phyloP scores from a whole-genome alignment of 2,888 invertebrate genomes.

The Copidosoma aretas region DNA sequence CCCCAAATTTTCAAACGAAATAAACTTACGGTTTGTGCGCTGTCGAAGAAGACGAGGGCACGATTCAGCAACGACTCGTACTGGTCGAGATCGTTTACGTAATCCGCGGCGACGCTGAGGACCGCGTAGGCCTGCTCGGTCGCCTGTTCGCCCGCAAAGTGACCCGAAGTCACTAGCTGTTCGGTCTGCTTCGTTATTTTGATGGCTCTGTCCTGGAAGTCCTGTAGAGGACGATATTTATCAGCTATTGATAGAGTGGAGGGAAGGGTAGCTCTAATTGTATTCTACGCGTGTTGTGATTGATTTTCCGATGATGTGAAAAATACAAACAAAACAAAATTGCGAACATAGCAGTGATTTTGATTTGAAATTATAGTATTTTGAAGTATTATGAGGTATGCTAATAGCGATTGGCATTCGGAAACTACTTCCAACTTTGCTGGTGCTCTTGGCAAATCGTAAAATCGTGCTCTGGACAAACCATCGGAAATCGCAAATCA shows the following conservation, averaged over 20 bases:
- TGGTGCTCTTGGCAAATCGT: no score
- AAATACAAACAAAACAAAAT: no score
- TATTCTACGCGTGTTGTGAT: background rate
- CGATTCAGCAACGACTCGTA: constrained; percentile 72
- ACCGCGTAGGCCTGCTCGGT: constrained; percentile 73
- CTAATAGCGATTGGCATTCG: no score
- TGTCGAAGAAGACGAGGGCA: constrained; percentile 76
- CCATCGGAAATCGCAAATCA: constrained; percentile 7
- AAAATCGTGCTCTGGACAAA: no score
- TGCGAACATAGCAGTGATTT: no score
- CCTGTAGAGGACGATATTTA: constrained; percentile 53
- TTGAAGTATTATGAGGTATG: no score
- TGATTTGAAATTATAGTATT: no score
- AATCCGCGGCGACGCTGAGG: constrained; percentile 72
- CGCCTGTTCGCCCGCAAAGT: constrained; percentile 74
- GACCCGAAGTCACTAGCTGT: constrained; percentile 73
- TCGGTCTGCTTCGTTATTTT: constrained; percentile 81
- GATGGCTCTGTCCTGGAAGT: constrained; percentile 76
- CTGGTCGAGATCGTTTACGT: constrained; percentile 74
- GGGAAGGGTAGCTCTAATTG: constrained; percentile 15
- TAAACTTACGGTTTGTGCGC: constrained; percentile 69
- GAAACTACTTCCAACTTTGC: no score
- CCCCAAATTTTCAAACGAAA: no score
- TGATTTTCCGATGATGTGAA: background rate
- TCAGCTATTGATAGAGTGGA: background rate